A percentile compares a stretch with the other conserved stretches of the same genome.
Evolutionary conservation across 2,113 vertebrate species (phyloP).

Genomic region (Clupea harengus): DNA sequence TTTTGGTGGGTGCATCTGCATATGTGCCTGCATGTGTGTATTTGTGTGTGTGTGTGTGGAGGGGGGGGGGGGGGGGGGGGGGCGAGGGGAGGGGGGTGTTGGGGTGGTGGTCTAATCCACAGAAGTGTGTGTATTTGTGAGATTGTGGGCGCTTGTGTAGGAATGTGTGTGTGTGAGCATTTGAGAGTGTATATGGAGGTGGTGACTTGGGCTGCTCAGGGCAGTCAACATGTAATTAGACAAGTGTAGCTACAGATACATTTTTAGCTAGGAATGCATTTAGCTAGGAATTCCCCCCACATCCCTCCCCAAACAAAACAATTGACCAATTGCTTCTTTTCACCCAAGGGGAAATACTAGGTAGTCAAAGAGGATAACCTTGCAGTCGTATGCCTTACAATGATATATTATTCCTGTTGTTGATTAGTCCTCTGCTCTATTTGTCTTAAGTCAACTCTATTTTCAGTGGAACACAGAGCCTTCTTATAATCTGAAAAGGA

Average conservation of each 20-base stretch:
- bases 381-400: not conserved
- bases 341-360: not conserved
- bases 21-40: not conserved
- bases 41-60: not conserved
- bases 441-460: not conserved
- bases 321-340: not conserved
- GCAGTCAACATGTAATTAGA: slow-evolving; percentile 8
- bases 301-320: not conserved
- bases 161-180: not conserved
- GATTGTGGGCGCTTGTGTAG: not conserved
- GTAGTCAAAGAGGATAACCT: not conserved
- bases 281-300: not conserved
- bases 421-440: not conserved
- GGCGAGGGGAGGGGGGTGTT: not conserved
- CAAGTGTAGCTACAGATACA: slow-evolving; percentile 8
- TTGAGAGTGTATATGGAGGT: not conserved
- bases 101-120: not conserved
- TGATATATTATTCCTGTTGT: not conserved
- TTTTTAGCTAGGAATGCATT: slow-evolving; percentile 15
- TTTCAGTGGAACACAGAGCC: slow-evolving; percentile 14
- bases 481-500: slow-evolving; percentile 19
- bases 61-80: not conserved
- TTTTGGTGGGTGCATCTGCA: too few relatives aligned
- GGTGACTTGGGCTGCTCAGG: not conserved
- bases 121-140: not conserved